Evolutionary conservation across 2,888 invertebrate genomes (phyloP), one percentile per base, ranked within the genome.

Genomic region (Macrophya alboannulata): DNA sequence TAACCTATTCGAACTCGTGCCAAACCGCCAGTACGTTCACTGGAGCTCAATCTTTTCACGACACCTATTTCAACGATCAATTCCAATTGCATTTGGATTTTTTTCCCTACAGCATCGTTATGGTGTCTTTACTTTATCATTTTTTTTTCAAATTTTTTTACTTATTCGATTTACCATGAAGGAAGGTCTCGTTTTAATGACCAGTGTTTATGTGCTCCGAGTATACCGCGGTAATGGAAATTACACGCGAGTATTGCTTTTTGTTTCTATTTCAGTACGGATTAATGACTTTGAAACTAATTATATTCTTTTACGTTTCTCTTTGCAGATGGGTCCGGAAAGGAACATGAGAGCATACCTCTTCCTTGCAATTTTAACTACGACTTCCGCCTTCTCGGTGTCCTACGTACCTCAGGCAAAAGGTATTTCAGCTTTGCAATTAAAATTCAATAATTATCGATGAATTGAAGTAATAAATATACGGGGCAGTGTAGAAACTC

Each of bases 271-370:
- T 37, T 72, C 43, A 17, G 8, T 37, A 3, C 45, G 21, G 17
- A 71, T 74, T 45, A 10, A 25, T 74, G 0, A 37, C 31, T 45
- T 43, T 10, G 72, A 43, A 45, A 10, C 12, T 45, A 74, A 74
- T 74, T 25, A 74, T 55, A 25, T 3, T 51, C 17, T 31, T 51
- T 55, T 77, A 4, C n/a, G 17, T 77, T 55, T 55, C 37, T 55
- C 15, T 51, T 77, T 92, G 71, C 91, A 93, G 93, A 93, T 93
- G 93, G 89, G 90, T 90, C 89, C 89, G 89, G 87, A 89, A 88
- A 92, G 89, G 87, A 88, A 87, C 88, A 86, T 91, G 83, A 65
- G 55, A 83, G 83, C 71, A 79, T 90, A 89, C 89, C 87, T 90
- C 87, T 88, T 92, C 85, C 87, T 93, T 88, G 88, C 89, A 87